Percentiles rank a stretch among this genome's conserved stretches.
phyloP scores from a whole-genome alignment of 2,888 invertebrate species.

The Apoderus coryli region DNA sequence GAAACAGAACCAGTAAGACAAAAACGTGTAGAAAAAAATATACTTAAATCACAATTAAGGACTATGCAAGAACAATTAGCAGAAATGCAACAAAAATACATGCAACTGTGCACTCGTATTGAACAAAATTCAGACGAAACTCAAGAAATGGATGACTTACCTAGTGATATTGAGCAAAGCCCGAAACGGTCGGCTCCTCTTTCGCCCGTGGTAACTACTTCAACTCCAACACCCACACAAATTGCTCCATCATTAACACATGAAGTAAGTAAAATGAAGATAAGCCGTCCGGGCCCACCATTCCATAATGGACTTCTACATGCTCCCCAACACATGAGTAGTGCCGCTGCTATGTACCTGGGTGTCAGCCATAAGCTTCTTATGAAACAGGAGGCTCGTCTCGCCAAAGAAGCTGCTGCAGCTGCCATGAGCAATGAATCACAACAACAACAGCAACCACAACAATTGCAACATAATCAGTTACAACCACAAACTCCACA shows the following conservation, averaged over 20 bases:
- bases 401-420: conserved; percentile 47
- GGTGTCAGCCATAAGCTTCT: conserved; percentile 65
- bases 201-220: conserved; percentile 39
- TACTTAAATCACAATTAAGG: conserved; percentile 70
- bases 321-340: conserved; percentile 34
- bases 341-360: conserved; percentile 53
- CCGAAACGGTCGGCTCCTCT: conserved; percentile 36
- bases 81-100: conserved; percentile 83
- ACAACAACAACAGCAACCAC: conserved; percentile 38
- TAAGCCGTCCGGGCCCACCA: conserved; percentile 33
- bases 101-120: conserved; percentile 67
- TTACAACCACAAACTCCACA: conserved; percentile 36
- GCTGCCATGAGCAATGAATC: conserved; percentile 43
- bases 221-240: conserved; percentile 35
- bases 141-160: conserved; percentile 57
- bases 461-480: too few species aligned
- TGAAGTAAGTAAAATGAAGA: conserved; percentile 32
- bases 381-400: conserved; percentile 63
- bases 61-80: conserved; percentile 82
- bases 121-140: conserved; percentile 66
- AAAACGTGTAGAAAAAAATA: conserved; percentile 75
- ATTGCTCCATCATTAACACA: conserved; percentile 24
- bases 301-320: conserved; percentile 33
- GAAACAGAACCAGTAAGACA: conserved; percentile 65
- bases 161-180: conserved; percentile 55